Evolutionary conservation across 2,888 invertebrate genomes (phyloP).

Genomic region (Aporophyla nigra): DNA sequence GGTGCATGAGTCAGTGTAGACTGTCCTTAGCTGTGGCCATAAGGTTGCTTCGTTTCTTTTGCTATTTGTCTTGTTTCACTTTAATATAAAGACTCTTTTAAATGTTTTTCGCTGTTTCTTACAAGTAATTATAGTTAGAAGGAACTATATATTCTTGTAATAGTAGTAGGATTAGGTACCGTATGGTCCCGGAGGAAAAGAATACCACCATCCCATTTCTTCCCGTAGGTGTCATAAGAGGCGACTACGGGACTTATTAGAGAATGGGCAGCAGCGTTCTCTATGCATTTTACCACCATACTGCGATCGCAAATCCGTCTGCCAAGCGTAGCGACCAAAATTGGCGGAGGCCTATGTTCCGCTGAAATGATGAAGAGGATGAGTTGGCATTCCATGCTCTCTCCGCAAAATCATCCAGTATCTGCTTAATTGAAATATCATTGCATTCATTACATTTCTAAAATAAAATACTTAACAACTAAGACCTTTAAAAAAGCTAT

Average conservation of each 20-base stretch:
- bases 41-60: background rate
- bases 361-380: background rate
- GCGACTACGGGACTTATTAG: no score
- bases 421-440: no score
- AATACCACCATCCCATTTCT: no score
- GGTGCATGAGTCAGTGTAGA: constrained; percentile 37
- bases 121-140: background rate
- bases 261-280: no score
- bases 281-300: no score
- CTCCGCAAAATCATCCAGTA: background rate
- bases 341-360: no score
- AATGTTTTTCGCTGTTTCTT: background rate
- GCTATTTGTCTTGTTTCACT: background rate
- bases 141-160: no score
- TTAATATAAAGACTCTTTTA: background rate
- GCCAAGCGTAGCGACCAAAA: no score
- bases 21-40: background rate
- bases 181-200: no score
- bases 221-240: no score
- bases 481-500: no score
- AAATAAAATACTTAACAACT: background rate
- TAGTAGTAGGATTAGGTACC: background rate
- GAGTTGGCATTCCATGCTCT: background rate
- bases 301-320: no score
- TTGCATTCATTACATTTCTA: background rate